phyloP scores from a whole-genome alignment of 2,113 vertebrate species.

The Chrysochloris asiatica region DNA sequence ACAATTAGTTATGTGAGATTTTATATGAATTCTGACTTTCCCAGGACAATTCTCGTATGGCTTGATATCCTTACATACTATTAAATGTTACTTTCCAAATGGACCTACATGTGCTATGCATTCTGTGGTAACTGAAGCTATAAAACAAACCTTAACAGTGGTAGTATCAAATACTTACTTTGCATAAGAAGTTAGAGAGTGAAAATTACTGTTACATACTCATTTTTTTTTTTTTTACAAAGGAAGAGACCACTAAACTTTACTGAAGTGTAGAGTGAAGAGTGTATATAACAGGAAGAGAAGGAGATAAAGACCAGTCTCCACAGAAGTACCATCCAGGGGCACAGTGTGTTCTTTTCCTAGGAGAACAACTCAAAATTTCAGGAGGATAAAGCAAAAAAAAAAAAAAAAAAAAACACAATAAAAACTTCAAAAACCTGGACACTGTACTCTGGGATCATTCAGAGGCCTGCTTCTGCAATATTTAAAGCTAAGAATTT shows the following conservation, averaged over 20 bases:
- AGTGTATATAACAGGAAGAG: background rate
- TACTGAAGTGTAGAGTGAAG: background rate
- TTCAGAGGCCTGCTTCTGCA: background rate
- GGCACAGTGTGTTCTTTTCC: background rate
- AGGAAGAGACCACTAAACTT: background rate
- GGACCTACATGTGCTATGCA: background rate
- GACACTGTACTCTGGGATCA: too few species aligned
- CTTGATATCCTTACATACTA: background rate
- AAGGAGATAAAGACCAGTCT: background rate
- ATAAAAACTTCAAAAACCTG: too few species aligned
- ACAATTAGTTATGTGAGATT: background rate
- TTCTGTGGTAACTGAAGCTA: background rate
- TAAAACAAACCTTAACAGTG: background rate
- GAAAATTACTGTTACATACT: background rate
- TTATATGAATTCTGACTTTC: background rate
- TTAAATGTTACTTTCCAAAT: slow-evolving; percentile 13
- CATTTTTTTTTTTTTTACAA: background rate
- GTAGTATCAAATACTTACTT: background rate
- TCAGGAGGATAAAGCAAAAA: rapidly evolving
- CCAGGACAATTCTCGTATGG: background rate
- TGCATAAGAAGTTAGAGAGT: slow-evolving; percentile 4
- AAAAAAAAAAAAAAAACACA: too few species aligned
- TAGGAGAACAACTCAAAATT: background rate
- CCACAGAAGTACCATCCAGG: background rate
- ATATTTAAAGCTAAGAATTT: background rate